These are phyloP conservation scores for Pseudococcus longispinus DNA, from an alignment of 2,888 invertebrate species.

Conservation along the genomic window DNA sequence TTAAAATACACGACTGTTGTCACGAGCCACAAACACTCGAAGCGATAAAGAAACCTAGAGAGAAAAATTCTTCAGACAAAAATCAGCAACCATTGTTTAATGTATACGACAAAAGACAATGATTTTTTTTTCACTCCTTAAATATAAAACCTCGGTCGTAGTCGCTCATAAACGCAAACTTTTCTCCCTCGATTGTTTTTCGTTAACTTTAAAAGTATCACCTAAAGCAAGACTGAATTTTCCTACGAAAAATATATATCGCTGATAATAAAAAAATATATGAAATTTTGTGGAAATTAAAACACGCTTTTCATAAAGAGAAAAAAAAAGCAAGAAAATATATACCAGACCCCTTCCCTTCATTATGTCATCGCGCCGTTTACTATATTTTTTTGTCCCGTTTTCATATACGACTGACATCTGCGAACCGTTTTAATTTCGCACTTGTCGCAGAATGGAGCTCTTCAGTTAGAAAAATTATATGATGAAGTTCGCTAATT, in stretches of 20 bases:
- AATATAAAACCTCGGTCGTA: not conserved
- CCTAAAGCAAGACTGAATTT: not conserved
- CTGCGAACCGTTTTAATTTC: slow-evolving; percentile 28
- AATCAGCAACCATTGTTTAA: not conserved
- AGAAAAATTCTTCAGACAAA: not conserved
- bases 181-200: not conserved
- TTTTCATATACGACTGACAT: slow-evolving; percentile 28
- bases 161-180: not conserved
- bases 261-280: slow-evolving; percentile 34
- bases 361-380: not conserved
- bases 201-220: not conserved
- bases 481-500: slow-evolving; percentile 31
- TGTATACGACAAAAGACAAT: not conserved
- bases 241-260: slow-evolving; percentile 3
- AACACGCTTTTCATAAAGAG: not conserved
- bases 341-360: not conserved
- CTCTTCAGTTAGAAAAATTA: slow-evolving; percentile 27
- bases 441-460: slow-evolving; percentile 13
- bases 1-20: not conserved
- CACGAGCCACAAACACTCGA: not conserved
- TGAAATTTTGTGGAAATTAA: slow-evolving; percentile 14
- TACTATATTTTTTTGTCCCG: not conserved
- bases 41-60: not conserved
- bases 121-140: not conserved
- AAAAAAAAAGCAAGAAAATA: not conserved